Conservation (phyloP, 92 coral and sea anemone genomes). For the Phymanthus crucifer region DNA sequence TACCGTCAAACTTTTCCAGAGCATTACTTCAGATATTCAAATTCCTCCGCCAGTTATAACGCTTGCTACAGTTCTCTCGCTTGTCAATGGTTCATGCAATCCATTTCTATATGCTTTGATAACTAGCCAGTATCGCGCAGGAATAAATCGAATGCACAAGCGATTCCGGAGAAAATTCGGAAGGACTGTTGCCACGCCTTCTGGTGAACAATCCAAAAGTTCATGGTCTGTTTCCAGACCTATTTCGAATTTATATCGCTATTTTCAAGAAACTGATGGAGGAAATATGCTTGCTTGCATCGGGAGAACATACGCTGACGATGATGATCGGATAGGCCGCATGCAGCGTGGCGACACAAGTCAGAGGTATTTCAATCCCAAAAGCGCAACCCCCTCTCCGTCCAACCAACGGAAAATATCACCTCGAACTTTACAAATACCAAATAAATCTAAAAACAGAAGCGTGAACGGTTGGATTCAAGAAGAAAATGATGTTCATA, state of each 20-base stretch:
- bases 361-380: neutral
- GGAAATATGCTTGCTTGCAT: constrained; percentile 34
- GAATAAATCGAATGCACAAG: constrained; percentile 67
- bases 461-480: neutral
- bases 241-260: constrained; percentile 63
- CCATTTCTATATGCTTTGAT: constrained; percentile 89
- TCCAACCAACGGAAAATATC: neutral
- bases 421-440: constrained; percentile 20
- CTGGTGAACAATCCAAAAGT: constrained; percentile 52
- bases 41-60: constrained; percentile 54
- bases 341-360: neutral
- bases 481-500: neutral
- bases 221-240: constrained; percentile 77
- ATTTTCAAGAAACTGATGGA: constrained; percentile 35
- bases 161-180: constrained; percentile 63
- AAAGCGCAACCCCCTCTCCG: neutral
- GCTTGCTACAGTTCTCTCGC: constrained; percentile 62
- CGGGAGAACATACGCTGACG: constrained; percentile 10
- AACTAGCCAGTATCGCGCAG: constrained; percentile 87
- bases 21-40: constrained; percentile 40
- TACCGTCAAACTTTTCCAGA: constrained; percentile 56
- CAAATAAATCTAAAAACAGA: constrained; percentile 15
- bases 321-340: neutral
- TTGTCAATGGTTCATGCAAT: constrained; percentile 78
- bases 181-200: constrained; percentile 31